A percentile compares a stretch with the other conserved stretches of the same genome.
Evolutionary conservation across 64 coral and sea anemone species (phyloP).

Genomic region (Montipora efflorescens): DNA sequence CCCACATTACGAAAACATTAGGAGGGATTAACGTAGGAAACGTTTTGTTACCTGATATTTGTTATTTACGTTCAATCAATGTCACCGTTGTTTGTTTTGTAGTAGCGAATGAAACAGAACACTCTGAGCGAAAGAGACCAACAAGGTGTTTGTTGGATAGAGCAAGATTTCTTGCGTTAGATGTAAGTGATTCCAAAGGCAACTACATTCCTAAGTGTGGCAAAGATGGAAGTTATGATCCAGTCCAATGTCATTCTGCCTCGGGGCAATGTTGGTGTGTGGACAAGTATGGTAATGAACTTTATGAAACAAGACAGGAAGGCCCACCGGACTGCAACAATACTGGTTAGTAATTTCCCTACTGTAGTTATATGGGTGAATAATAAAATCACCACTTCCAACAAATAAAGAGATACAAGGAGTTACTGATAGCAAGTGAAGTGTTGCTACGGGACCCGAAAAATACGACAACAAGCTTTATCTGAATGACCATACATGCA

Average conservation of each 20-base stretch:
- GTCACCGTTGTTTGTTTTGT: background rate
- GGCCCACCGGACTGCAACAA: conserved; percentile 29
- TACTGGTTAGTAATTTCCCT: conserved; percentile 1
- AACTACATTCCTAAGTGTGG: conserved; percentile 78
- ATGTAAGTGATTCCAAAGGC: background rate
- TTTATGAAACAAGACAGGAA: conserved; percentile 46
- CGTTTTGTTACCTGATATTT: too few relatives aligned
- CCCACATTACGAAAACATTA: too few relatives aligned
- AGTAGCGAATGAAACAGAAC: background rate
- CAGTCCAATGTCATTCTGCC: conserved; percentile 68
- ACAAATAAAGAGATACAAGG: too few relatives aligned
- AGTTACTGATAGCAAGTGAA: too few relatives aligned
- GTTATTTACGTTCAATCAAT: too few relatives aligned
- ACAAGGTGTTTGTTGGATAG: conserved; percentile 26
- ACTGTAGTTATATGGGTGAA: too few relatives aligned
- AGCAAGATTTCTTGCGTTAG: conserved; percentile 30
- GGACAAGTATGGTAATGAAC: conserved; percentile 65
- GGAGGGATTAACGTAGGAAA: too few relatives aligned
- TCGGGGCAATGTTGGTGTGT: conserved; percentile 84
- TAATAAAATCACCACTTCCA: too few relatives aligned
- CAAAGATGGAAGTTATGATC: conserved; percentile 54
- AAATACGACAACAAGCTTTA: too few relatives aligned
- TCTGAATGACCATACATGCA: too few relatives aligned
- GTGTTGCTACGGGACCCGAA: too few relatives aligned
- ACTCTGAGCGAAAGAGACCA: background rate